phyloP scores from a whole-genome alignment of 2,888 invertebrate genomes.

The Gerris lacustris region DNA sequence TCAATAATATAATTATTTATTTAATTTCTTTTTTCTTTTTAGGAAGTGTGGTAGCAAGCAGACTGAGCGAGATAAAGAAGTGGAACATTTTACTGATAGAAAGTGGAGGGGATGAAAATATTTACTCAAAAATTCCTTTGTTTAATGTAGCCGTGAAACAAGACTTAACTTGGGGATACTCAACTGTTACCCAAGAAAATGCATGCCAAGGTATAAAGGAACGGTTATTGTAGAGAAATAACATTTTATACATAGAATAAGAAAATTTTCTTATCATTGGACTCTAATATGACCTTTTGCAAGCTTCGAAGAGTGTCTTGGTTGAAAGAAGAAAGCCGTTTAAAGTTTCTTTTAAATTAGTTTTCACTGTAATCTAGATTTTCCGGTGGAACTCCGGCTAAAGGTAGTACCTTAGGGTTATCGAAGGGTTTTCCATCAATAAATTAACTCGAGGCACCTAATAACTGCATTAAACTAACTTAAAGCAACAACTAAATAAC shows the following conservation, averaged over 20 bases:
- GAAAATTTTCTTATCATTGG: no score
- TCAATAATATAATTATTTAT: no score
- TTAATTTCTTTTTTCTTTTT: background rate
- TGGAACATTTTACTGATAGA: conserved; percentile 17
- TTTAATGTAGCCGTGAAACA: conserved; percentile 7
- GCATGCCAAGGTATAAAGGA: conserved; percentile 10
- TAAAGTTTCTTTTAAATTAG: no score
- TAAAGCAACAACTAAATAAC: no score
- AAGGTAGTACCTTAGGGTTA: no score
- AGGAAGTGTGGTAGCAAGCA: conserved; percentile 15
- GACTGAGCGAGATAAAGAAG: conserved; percentile 13
- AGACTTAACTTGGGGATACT: conserved; percentile 15
- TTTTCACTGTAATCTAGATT: no score
- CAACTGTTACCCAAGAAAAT: conserved; percentile 12
- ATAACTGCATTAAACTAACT: no score
- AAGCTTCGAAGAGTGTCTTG: no score
- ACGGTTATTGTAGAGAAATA: background rate
- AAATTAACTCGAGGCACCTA: background rate
- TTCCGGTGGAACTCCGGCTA: no score
- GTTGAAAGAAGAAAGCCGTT: no score
- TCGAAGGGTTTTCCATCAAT: no score
- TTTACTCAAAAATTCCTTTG: conserved; percentile 9
- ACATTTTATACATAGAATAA: background rate
- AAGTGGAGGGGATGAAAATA: conserved; percentile 15
- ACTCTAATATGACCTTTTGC: no score